Conservation (phyloP, 2,888 invertebrate species). For the Clepsis dumicolana region DNA sequence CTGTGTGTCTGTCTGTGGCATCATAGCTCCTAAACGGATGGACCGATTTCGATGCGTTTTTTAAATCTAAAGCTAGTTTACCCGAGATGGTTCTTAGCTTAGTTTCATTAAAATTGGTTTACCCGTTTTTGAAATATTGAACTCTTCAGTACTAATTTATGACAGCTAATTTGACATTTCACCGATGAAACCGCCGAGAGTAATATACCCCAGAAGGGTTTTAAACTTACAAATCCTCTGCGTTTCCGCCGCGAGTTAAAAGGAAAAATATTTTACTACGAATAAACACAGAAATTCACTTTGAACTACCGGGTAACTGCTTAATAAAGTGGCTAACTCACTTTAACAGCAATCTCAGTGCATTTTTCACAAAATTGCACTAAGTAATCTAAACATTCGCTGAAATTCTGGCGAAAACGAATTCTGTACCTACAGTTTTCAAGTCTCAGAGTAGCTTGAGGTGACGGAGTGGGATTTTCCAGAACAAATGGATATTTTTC, state of each 20-base stretch:
- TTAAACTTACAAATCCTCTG: neutral
- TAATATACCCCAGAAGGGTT: neutral
- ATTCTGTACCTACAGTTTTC: neutral
- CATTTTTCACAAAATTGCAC: constrained; percentile 14
- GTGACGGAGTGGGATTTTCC: neutral
- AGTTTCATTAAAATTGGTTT: too few relatives aligned
- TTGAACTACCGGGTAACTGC: neutral
- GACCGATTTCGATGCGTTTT: too few relatives aligned
- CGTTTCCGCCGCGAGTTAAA: neutral
- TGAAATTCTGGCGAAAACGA: neutral
- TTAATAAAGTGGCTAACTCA: constrained; percentile 7
- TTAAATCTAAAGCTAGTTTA: too few relatives aligned
- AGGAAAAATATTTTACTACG: neutral
- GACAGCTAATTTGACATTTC: too few relatives aligned
- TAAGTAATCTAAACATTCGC: neutral
- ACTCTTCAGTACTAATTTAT: too few relatives aligned
- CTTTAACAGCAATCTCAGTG: constrained; percentile 8
- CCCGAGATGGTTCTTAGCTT: too few relatives aligned
- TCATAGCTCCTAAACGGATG: too few relatives aligned
- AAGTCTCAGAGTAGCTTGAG: neutral
- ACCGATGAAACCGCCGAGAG: too few relatives aligned
- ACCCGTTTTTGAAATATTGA: too few relatives aligned
- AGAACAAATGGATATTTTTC: neutral
- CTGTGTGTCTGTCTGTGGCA: too few relatives aligned
- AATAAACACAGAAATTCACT: constrained; percentile 2